Conservation (phyloP, 2,797 vertebrate species). For the Ceryle rudis region DNA sequence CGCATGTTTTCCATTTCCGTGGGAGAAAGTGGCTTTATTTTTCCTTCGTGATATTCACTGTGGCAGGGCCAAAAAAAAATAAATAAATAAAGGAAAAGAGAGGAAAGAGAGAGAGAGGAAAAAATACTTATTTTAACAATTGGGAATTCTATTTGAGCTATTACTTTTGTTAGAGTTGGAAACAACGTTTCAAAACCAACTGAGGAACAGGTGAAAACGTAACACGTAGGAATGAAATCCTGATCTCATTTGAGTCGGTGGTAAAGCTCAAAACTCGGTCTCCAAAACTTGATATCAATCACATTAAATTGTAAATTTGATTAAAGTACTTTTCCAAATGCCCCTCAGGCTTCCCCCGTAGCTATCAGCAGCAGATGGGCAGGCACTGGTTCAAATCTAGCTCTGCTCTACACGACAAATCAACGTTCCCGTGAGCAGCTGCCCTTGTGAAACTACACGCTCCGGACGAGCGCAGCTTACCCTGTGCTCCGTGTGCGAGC, state of each 20-base stretch:
- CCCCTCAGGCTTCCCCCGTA: neutral
- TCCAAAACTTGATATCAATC: neutral
- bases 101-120: neutral
- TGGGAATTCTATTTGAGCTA: neutral
- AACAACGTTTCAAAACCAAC: neutral
- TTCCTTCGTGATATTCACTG: slow-evolving; percentile 86
- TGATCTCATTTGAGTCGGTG: neutral
- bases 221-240: neutral
- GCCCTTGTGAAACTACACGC: neutral
- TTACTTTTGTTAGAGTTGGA: neutral
- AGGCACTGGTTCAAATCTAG: neutral
- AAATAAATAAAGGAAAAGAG: neutral
- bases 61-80: neutral
- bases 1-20: slow-evolving; percentile 90
- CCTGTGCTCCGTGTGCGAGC: accelerated
- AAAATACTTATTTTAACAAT: neutral
- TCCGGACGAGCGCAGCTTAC: neutral
- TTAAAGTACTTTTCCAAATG: neutral
- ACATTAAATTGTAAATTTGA: neutral
- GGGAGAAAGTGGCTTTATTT: slow-evolving; percentile 83
- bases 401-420: accelerated
- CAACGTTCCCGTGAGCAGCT: neutral
- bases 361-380: neutral
- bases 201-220: neutral
- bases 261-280: neutral